A percentile compares a stretch with the other conserved stretches of the same genome.
These are phyloP conservation scores for Dryobates pubescens DNA, from an alignment of 2,797 vertebrate genomes.

Conservation along the genomic window DNA sequence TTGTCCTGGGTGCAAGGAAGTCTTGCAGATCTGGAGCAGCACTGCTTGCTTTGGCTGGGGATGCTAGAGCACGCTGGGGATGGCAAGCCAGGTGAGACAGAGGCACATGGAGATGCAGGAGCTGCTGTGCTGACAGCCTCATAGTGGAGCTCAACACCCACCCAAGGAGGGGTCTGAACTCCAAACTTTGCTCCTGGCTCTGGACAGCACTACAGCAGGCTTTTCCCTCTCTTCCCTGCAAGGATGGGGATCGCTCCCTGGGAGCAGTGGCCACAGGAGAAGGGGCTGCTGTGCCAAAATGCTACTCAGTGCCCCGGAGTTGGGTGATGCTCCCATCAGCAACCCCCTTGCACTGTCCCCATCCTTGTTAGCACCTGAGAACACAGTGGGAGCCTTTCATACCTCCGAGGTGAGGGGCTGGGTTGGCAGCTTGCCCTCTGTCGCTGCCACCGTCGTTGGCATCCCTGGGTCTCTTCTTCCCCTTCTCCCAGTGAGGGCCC, in stretches of 20 bases:
- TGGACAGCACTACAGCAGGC: not conserved
- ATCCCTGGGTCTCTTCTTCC: not conserved
- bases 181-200: not conserved
- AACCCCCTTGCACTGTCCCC: not conserved
- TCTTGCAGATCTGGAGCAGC: not conserved
- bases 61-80: not conserved
- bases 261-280: not conserved
- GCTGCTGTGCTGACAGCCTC: not conserved
- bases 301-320: accelerated
- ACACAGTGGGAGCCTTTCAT: accelerated
- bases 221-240: not conserved
- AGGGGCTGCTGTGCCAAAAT: accelerated
- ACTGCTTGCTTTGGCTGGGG: not conserved
- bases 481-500: not conserved
- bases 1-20: not conserved
- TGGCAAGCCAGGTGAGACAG: not conserved
- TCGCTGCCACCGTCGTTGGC: not conserved
- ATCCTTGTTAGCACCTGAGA: accelerated
- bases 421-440: not conserved
- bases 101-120: accelerated
- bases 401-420: not conserved
- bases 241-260: not conserved
- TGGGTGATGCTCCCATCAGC: not conserved
- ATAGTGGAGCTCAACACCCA: not conserved
- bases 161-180: not conserved